Evolutionary conservation across 1,140 invertebrate genomes (phyloP).

Genomic region (Argopecten irradians): DNA sequence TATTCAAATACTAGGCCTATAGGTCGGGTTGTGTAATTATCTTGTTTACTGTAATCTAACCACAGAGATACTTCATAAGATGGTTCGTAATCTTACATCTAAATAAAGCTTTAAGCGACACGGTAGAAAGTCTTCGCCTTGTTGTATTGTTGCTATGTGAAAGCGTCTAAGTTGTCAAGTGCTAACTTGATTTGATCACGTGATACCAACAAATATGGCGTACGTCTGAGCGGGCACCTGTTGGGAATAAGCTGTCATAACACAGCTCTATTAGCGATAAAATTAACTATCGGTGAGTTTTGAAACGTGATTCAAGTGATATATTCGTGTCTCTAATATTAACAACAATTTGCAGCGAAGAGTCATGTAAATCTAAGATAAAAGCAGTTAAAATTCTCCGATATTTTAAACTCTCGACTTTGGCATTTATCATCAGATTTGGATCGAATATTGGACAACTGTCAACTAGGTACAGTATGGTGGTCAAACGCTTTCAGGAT

Average conservation of each 20-base stretch:
- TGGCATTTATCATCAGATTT: not conserved
- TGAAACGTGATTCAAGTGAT: not conserved
- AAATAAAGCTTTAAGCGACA: not conserved
- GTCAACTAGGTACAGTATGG: not conserved
- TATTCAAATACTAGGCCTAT: too few relatives aligned
- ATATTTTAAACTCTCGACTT: not conserved
- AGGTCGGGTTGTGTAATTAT: not conserved
- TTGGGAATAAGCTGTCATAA: not conserved
- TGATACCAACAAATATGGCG: slow-evolving; percentile 66
- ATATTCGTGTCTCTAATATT: not conserved
- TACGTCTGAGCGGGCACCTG: slow-evolving; percentile 44
- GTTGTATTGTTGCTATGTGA: slow-evolving; percentile 53
- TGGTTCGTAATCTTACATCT: not conserved
- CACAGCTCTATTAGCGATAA: not conserved
- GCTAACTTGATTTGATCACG: slow-evolving; percentile 51
- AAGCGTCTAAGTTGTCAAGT: slow-evolving; percentile 59
- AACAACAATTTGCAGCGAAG: not conserved
- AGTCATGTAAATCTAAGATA: not conserved
- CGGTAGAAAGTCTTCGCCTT: not conserved
- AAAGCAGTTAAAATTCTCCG: not conserved
- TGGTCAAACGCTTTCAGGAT: too few relatives aligned
- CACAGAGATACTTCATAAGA: not conserved
- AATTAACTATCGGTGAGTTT: not conserved
- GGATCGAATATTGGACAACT: too few relatives aligned
- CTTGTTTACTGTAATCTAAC: not conserved